These are phyloP conservation scores for Eulemur rubriventer DNA, from an alignment of 2,797 vertebrate species.

Conservation along the genomic window DNA sequence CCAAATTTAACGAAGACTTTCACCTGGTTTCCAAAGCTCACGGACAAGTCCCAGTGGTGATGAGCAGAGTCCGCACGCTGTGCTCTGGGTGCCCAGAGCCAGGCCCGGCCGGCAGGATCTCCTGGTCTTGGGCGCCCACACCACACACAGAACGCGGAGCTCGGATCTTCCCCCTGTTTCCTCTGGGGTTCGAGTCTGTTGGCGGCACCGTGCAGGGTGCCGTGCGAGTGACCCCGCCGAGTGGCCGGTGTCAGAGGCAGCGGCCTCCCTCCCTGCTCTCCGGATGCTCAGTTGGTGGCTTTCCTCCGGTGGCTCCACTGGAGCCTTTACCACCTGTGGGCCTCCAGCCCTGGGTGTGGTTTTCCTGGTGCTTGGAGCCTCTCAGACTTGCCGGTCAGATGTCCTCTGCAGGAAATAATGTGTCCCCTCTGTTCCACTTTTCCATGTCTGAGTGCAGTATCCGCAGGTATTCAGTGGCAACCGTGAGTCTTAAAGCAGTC, in stretches of 20 bases:
- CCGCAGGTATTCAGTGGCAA: neutral
- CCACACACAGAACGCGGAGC: fast-evolving
- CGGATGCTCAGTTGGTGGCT: neutral
- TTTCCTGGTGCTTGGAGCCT: neutral
- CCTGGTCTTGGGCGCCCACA: neutral
- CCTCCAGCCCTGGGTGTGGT: fast-evolving
- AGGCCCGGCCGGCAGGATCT: neutral
- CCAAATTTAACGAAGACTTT: neutral
- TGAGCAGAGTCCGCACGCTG: neutral
- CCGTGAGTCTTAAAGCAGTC: neutral
- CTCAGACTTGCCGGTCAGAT: neutral
- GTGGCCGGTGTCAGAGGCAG: neutral
- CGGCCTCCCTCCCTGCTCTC: neutral
- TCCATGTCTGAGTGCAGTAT: neutral
- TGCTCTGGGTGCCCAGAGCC: neutral
- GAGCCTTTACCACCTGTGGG: neutral
- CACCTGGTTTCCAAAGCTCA: neutral
- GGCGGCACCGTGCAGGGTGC: no score
- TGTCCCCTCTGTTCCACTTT: fast-evolving
- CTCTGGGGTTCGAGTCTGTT: neutral
- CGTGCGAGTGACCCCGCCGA: fast-evolving
- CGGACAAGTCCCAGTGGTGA: fast-evolving
- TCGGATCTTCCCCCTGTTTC: fast-evolving
- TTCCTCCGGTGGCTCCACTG: neutral
- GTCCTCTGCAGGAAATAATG: fast-evolving